phyloP scores from a whole-genome alignment of 1,140 invertebrate species.

The Papilio aristodemus region DNA sequence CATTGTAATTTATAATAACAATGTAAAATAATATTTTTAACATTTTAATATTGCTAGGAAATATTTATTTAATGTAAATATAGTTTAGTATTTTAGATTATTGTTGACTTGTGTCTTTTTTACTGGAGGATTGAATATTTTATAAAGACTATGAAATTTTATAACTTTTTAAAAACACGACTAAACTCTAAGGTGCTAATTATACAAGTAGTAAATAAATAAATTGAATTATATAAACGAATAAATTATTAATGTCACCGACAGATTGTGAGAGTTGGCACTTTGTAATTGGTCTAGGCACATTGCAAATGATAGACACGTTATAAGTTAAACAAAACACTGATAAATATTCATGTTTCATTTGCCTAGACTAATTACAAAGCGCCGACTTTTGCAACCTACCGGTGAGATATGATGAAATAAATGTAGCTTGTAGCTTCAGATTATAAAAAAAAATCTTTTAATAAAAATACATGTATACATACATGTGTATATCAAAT shows the following conservation, averaged over 20 bases:
- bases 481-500: not conserved
- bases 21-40: conserved; percentile 1
- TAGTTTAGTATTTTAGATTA: conserved; percentile 22
- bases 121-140: not conserved
- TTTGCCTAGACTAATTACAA: no score
- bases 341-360: no score
- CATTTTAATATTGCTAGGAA: conserved; percentile 12
- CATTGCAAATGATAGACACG: no score
- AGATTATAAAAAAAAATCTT: not conserved
- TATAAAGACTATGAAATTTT: not conserved
- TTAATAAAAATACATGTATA: not conserved
- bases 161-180: not conserved
- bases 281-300: no score
- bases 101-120: not conserved
- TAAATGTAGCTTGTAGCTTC: not conserved
- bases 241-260: not conserved
- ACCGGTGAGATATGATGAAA: no score
- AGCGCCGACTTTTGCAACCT: no score
- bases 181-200: not conserved
- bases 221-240: not conserved
- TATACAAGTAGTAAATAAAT: not conserved
- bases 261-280: no score
- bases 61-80: conserved; percentile 39
- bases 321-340: no score
- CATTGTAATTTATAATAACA: not conserved